phyloP scores from a whole-genome alignment of 2,113 vertebrate species.

The Amblyornis subalaris region DNA sequence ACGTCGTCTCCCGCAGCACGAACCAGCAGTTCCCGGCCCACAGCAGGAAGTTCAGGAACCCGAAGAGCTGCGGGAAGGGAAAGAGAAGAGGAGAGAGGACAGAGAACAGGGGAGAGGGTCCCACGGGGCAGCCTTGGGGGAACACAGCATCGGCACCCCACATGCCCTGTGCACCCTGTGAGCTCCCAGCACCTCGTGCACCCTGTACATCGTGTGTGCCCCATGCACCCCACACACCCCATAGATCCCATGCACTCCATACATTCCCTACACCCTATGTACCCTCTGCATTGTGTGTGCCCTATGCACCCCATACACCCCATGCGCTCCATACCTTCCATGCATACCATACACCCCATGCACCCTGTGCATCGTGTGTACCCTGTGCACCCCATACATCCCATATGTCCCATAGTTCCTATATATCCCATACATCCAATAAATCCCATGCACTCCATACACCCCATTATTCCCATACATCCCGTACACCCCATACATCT shows the following conservation, averaged over 20 bases:
- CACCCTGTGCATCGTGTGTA: no score
- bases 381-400: no score
- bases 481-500: accelerated
- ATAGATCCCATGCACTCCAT: accelerated
- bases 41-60: slow-evolving; percentile 91
- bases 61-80: slow-evolving; percentile 82
- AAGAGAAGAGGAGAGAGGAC: not conserved
- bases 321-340: not conserved
- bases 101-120: not conserved
- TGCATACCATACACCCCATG: no score
- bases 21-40: slow-evolving; percentile 97
- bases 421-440: not conserved
- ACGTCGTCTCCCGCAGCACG: slow-evolving; percentile 91
- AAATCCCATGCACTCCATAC: not conserved
- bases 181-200: accelerated
- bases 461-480: accelerated
- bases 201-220: not conserved
- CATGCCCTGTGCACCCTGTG: no score
- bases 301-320: accelerated
- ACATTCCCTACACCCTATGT: accelerated
- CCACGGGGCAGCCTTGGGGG: not conserved
- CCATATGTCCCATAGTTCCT: no score
- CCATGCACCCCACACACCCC: accelerated
- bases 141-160: accelerated
- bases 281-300: no score